These are phyloP conservation scores for Xenentodon cancila DNA, from an alignment of 2,797 vertebrate genomes.

Conservation along the genomic window DNA sequence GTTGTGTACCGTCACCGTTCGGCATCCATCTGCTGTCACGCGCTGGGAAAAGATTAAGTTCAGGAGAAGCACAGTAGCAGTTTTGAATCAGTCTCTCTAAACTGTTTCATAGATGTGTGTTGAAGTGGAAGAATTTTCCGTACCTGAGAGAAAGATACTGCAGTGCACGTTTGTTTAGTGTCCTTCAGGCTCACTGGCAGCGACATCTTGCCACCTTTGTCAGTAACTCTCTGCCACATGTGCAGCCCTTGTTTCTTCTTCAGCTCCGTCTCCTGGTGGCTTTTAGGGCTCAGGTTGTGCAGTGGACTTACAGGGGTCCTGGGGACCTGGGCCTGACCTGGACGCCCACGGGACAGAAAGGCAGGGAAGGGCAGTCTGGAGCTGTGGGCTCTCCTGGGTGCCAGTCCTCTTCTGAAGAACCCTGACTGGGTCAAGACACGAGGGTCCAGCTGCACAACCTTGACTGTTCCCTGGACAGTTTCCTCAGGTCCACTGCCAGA, in stretches of 20 bases:
- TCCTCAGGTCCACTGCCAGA: constrained; percentile 72
- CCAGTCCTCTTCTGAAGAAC: constrained; percentile 54
- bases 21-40: constrained; percentile 77
- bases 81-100: not conserved
- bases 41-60: constrained; percentile 59
- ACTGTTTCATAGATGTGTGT: no score
- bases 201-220: constrained; percentile 70
- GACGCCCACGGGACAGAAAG: constrained; percentile 77
- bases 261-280: constrained; percentile 37
- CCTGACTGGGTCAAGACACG: constrained; percentile 53
- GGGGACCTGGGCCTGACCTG: constrained; percentile 46
- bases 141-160: constrained; percentile 82
- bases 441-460: constrained; percentile 74
- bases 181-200: constrained; percentile 76
- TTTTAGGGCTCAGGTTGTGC: constrained; percentile 31
- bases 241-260: constrained; percentile 76
- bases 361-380: constrained; percentile 71
- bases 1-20: constrained; percentile 78
- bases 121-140: not conserved
- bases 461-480: constrained; percentile 66
- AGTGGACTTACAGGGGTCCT: constrained; percentile 47
- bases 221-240: constrained; percentile 81
- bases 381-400: constrained; percentile 26
- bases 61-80: constrained; percentile 19
- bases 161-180: constrained; percentile 72